Base-by-base conservation (phyloP, 2,888 invertebrate species). In the Digitonthophagus gazella region DNA sequence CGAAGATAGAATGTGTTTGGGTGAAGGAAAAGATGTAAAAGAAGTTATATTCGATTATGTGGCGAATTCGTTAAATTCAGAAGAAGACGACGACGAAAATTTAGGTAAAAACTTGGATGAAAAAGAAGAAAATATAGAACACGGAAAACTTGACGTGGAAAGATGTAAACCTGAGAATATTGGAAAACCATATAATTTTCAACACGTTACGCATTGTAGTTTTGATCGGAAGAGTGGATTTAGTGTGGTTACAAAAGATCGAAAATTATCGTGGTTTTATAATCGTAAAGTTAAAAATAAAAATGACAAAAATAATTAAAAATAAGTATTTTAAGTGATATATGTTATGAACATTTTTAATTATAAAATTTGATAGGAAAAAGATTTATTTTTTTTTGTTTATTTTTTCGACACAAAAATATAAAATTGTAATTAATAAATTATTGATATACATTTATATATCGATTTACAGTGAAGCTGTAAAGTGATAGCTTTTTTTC, bases 241-340 rank as follows among this genome's bases (percentile, higher is more conserved):
- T 18, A 19, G 18, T 16, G 61, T 61, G 3, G 61, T 61, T 61
- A 61, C 61, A 8, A 18, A 61, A 6, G 61, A 61, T n/a, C 16
- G 14, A 5, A 61, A 61, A 18, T 20, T 61, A 19, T 61, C 61
- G 15, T 61, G 61, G 61, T 61, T 61, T 61, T 61, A 61, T 61
- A 61, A 61, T 19, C 6, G 28, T 6, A 61, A 61, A 19, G 18
- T 16, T 1, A 57, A 61, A 5, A 19, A 20, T 2, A 61, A 61
- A 19, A 61, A 61, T 6, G 61, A 61, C 3, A 20, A 16, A 16
- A 18, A 8, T 8, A 20, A 61, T 3, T 58, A 14, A 58, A 16
- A 16, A 14, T 58, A 16, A 3, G 14, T n/a, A n/a, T n/a, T n/a
- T n/a, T n/a, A n/a, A n/a, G n/a, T n/a, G n/a, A n/a, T n/a, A n/a